phyloP scores from a whole-genome alignment of 2,113 vertebrate species.

The Brachypodius melanocephalos region DNA sequence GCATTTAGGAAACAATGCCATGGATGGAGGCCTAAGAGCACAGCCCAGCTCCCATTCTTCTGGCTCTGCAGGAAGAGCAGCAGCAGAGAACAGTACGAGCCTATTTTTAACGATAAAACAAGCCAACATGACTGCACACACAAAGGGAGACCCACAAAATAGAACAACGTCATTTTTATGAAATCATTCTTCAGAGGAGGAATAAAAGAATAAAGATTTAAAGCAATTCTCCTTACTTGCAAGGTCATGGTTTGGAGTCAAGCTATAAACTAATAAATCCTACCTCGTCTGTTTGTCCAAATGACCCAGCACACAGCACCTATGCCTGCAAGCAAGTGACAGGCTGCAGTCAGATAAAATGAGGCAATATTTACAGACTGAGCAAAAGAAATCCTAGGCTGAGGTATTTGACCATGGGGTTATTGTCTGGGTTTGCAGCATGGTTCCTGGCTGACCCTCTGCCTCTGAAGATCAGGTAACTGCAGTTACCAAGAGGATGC shows the following conservation, averaged over 20 bases:
- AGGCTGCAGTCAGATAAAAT: not conserved
- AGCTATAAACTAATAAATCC: not conserved
- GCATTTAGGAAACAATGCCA: constrained; percentile 13
- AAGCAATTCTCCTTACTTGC: not conserved
- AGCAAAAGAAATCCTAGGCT: not conserved
- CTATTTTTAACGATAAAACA: constrained; percentile 48
- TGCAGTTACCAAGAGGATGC: not conserved
- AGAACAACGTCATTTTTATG: not conserved
- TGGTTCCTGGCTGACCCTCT: not conserved
- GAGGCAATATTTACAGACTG: not conserved
- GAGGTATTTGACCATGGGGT: not conserved
- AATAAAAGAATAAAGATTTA: not conserved
- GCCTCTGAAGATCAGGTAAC: not conserved
- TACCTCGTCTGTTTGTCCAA: not conserved
- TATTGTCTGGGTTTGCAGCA: not conserved
- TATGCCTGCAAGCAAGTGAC: not conserved
- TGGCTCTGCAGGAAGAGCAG: not conserved
- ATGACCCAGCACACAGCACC: not conserved
- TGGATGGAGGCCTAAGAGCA: not conserved
- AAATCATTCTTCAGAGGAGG: not conserved
- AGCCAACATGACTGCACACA: not conserved
- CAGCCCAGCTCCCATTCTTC: constrained; percentile 18
- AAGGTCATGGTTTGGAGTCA: not conserved
- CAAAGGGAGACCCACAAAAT: constrained; percentile 23
- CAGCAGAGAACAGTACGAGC: not conserved